Evolutionary conservation across 2,888 invertebrate genomes (phyloP).

Genomic region (Brachyopa scutellaris): DNA sequence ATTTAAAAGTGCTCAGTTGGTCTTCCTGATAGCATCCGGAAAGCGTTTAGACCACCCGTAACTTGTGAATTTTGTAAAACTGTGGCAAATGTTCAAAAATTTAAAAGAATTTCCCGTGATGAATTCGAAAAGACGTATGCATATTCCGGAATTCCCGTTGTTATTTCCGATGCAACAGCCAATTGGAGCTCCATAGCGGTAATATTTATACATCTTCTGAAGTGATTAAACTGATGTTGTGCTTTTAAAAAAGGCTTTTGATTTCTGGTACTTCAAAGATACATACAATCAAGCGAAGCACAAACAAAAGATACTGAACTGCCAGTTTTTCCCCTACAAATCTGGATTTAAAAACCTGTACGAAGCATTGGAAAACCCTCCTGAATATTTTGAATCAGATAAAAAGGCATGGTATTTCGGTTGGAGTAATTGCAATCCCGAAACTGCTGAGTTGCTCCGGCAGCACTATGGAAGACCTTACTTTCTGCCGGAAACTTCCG

Average conservation of each 20-base stretch:
- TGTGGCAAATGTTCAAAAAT: constrained; percentile 85
- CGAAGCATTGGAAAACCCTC: constrained; percentile 92
- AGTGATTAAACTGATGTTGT: not conserved
- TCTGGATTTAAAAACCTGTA: constrained; percentile 90
- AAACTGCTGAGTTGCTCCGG: constrained; percentile 89
- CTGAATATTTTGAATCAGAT: constrained; percentile 82
- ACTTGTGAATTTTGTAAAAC: constrained; percentile 90
- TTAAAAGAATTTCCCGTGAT: constrained; percentile 86
- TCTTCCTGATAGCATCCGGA: constrained; percentile 77
- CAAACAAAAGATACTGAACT: constrained; percentile 85
- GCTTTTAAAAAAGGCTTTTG: constrained; percentile 87
- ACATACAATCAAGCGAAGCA: constrained; percentile 86
- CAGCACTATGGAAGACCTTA: constrained; percentile 92
- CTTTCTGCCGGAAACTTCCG: constrained; percentile 92
- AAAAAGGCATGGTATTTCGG: constrained; percentile 86
- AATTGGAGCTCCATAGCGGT: constrained; percentile 91
- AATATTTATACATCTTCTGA: not conserved
- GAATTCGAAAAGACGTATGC: constrained; percentile 90
- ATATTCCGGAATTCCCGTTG: constrained; percentile 90
- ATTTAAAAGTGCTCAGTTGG: constrained; percentile 75
- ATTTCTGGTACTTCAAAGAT: constrained; percentile 91
- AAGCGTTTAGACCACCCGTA: constrained; percentile 89
- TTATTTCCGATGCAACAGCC: constrained; percentile 90
- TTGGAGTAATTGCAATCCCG: constrained; percentile 96
- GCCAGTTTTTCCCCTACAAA: constrained; percentile 97